Conservation (phyloP, 2,888 invertebrate species). For the Pandemis cinnamomeana region DNA sequence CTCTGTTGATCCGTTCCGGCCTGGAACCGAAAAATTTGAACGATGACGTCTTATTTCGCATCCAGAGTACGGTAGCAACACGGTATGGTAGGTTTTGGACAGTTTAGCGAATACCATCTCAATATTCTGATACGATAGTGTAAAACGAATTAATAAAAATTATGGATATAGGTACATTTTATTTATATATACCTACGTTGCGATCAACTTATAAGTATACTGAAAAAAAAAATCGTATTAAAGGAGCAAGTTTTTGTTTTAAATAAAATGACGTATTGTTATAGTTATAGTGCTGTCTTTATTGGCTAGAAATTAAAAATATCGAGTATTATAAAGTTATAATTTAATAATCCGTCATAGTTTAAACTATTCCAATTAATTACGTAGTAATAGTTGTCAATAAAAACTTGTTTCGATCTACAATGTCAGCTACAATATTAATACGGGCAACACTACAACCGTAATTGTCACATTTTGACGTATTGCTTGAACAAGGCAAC, state of each 20-base stretch:
- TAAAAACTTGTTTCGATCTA: no score
- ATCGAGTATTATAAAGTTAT: not conserved
- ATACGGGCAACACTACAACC: no score
- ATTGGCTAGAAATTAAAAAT: constrained; percentile 4
- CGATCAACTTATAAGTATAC: no score
- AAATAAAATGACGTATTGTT: not conserved
- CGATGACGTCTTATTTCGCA: constrained; percentile 2
- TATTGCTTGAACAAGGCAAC: no score
- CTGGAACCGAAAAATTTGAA: constrained; percentile 21
- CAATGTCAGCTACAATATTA: no score
- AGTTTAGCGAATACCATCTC: not conserved
- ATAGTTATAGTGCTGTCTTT: constrained; percentile 5
- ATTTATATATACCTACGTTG: no score
- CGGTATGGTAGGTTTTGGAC: not conserved
- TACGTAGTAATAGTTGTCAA: no score
- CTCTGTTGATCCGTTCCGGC: not conserved
- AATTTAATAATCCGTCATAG: not conserved
- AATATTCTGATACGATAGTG: not conserved
- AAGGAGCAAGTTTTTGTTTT: not conserved
- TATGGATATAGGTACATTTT: no score
- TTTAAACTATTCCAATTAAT: not conserved
- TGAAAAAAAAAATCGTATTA: not conserved
- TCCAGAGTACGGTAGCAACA: no score
- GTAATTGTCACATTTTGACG: no score
- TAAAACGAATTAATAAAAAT: no score